These are phyloP conservation scores for Vandiemenella viatica DNA, from an alignment of 2,888 invertebrate species.

Conservation along the genomic window DNA sequence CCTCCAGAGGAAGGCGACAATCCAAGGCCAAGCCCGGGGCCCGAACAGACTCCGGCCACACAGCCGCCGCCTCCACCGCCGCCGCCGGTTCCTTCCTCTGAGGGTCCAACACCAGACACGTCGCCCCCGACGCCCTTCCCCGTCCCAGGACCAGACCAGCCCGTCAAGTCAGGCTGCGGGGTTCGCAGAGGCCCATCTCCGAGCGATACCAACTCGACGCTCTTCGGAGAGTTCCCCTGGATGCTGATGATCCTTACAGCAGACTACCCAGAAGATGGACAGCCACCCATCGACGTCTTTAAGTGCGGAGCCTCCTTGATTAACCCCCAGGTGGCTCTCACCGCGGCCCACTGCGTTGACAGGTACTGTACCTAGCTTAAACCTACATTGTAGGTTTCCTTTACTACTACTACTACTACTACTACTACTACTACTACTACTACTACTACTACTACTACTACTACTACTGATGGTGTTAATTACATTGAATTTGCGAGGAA, in stretches of 20 bases:
- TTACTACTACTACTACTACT: too few relatives aligned
- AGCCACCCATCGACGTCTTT: constrained; percentile 14
- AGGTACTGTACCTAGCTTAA: constrained; percentile 14
- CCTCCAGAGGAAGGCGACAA: neutral
- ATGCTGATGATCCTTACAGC: constrained; percentile 18
- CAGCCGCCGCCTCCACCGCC: neutral
- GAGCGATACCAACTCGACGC: constrained; percentile 11
- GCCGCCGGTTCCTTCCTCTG: too few relatives aligned
- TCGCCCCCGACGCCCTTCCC: neutral
- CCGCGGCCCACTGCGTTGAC: constrained; percentile 22
- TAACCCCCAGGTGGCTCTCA: constrained; percentile 21
- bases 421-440: too few relatives aligned
- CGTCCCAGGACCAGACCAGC: too few relatives aligned
- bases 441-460: too few relatives aligned
- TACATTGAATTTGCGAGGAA: too few relatives aligned
- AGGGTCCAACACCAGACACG: neutral
- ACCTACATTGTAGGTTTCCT: too few relatives aligned
- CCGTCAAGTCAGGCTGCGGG: neutral
- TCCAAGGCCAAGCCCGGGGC: too few relatives aligned
- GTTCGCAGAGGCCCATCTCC: neutral
- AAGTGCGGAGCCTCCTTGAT: constrained; percentile 23
- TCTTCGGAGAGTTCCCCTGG: constrained; percentile 22
- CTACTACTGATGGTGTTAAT: too few relatives aligned
- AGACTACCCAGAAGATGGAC: constrained; percentile 5
- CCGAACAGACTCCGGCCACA: too few relatives aligned